Evolutionary conservation across 1,140 invertebrate genomes (phyloP).

Genomic region (Camponotus floridanus): DNA sequence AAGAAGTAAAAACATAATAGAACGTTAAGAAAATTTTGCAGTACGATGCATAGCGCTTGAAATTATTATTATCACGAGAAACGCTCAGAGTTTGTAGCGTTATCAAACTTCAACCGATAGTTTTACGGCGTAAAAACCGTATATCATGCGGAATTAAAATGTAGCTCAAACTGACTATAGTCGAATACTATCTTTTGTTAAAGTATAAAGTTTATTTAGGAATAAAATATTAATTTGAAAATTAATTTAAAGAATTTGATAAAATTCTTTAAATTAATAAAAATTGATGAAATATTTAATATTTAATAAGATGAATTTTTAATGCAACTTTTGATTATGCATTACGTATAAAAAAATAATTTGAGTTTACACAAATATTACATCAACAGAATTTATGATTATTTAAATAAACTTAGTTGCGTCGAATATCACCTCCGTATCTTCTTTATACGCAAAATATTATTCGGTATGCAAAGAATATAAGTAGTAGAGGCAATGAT

Average conservation of each 20-base stretch:
- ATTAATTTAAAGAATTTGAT: too few relatives aligned
- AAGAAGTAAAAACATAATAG: constrained; percentile 32
- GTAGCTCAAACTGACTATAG: background rate
- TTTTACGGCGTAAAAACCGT: background rate
- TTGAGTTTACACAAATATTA: background rate
- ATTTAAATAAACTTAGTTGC: background rate
- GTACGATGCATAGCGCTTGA: constrained; percentile 8
- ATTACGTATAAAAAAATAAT: background rate
- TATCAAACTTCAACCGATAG: constrained; percentile 11
- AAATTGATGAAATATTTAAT: too few relatives aligned
- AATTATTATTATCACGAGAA: constrained; percentile 33
- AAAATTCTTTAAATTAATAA: too few relatives aligned
- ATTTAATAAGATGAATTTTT: background rate
- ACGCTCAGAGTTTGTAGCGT: background rate
- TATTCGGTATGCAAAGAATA: background rate
- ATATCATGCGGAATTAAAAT: constrained; percentile 4
- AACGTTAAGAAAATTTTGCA: constrained; percentile 17
- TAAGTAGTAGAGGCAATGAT: background rate
- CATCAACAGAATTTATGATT: background rate
- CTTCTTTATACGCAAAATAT: background rate
- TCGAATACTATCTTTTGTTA: background rate
- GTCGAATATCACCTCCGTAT: background rate
- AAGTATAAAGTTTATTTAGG: background rate
- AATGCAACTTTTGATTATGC: background rate
- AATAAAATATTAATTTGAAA: background rate